Base-by-base conservation (phyloP, 1,140 invertebrate species). In the Oncopodura yosiiana region DNA sequence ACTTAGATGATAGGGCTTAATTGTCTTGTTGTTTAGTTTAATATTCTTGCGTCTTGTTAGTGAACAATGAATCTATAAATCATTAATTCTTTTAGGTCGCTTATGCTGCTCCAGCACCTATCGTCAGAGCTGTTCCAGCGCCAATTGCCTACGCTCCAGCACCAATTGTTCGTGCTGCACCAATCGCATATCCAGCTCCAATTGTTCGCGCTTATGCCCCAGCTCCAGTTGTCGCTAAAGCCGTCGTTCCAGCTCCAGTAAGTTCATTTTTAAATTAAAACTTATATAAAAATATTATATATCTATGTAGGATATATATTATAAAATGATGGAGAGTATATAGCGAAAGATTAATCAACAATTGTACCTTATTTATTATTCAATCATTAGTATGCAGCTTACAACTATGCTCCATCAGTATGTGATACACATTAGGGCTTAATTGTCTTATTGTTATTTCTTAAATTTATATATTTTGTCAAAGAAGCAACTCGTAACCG, bases 101-200 rank as follows among this genome's bases (percentile, higher is more conserved):
- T 18, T 23, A 41, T 23, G 39, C 16, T 18, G 49, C 38, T 39
- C 49, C 49, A 43, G 36, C 34, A 14, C 32, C 19, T 11, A 34
- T 38, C 34, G 48, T 24, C 14, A 9, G 26, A 3, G 44, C 53
- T 42, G 53, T 19, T 18, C 53, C 53, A 29, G 14, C 38, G 21
- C 30, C 36, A 6, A 19, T 29, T 19, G 16, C 23, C 23, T 12
- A 18, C 2, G 49, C 49, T 44, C 49, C 49, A 29, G 37, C 19
- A 6, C 14, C 39, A 16, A 16, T 41, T 41, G 39, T 16, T 16
- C 18, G 16, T 21, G 39, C 39, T 21, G 39, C 39, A 9, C 39
- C 39, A 41, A 16, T 34, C 14, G 30, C 30, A 8, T 34, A 34
- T n/a, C 30, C 6, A 8, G 30, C 30, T 34, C 30, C 30, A 8